Base-by-base conservation (phyloP, 2,888 invertebrate species). In the Stomorhina lunata region DNA sequence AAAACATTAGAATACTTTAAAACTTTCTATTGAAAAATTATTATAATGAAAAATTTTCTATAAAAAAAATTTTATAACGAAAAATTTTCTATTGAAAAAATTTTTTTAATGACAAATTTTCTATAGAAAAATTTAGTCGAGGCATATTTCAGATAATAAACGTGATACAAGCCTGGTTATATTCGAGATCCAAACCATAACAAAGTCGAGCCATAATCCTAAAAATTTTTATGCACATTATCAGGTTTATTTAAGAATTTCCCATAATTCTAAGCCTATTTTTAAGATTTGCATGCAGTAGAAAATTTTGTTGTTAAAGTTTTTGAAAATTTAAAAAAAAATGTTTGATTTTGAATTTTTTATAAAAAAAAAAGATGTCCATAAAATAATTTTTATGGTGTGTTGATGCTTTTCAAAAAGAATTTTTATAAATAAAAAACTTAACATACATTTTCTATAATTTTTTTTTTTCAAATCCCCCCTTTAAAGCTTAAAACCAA, bases 181-280 rank as follows among this genome's bases (percentile, higher is more conserved):
- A n/a, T n/a, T n/a, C n/a, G n/a, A n/a, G n/a, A n/a, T n/a, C n/a
- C n/a, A n/a, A n/a, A n/a, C n/a, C n/a, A n/a, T n/a, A n/a, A n/a
- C n/a, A n/a, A n/a, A n/a, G n/a, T n/a, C n/a, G n/a, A n/a, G n/a
- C n/a, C n/a, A n/a, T n/a, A n/a, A n/a, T n/a, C n/a, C n/a, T n/a
- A n/a, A 20, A 57, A 59, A 9, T 59, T 59, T 72, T 68, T 73
- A 53, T 73, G 80, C 80, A 73, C 73, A 72, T 79, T 66, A 48
- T 57, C 1, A 63, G 15, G 10, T 22, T 25, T 63, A 25, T 48
- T 48, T 29, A 32, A 5, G 1, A 5, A 34, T 9, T 32, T 6
- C n/a, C n/a, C n/a, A n/a, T 25, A 34, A 29, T 17, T 17, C 32
- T 45, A 43, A 75, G 55, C 27, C 22, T 9, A 22, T 25, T 20